phyloP scores from a whole-genome alignment of 2,113 vertebrate genomes.

The Crotalus helleri region DNA sequence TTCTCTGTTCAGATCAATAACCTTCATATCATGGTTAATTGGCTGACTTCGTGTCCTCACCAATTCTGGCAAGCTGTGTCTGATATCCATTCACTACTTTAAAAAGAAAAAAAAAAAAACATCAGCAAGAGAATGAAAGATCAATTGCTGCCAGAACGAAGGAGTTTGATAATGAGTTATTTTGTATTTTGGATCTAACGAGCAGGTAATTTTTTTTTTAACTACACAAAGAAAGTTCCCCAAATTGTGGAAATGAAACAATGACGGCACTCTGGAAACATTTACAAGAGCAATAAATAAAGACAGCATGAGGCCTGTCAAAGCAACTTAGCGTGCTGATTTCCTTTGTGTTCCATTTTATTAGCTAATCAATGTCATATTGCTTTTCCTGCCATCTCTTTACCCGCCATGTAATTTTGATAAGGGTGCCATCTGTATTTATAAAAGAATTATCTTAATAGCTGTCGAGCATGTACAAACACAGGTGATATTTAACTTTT shows the following conservation, averaged over 20 bases:
- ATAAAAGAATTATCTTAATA: constrained; percentile 80
- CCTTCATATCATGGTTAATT: constrained; percentile 45
- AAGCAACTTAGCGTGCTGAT: constrained; percentile 60
- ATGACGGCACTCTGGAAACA: constrained; percentile 60
- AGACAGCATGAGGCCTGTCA: constrained; percentile 64
- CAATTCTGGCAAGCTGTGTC: constrained; percentile 20
- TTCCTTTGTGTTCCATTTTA: constrained; percentile 66
- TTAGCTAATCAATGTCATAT: constrained; percentile 73
- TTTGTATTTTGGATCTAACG: constrained; percentile 55
- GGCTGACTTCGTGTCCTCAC: constrained; percentile 24
- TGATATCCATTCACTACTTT: constrained; percentile 40
- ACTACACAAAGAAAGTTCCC: constrained; percentile 60
- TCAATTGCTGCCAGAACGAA: constrained; percentile 50
- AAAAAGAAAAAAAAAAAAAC: neutral
- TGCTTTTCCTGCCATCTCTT: constrained; percentile 75
- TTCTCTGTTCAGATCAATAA: constrained; percentile 52
- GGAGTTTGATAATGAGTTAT: constrained; percentile 49
- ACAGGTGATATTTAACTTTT: constrained; percentile 79
- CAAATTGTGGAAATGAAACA: constrained; percentile 52
- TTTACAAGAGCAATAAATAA: constrained; percentile 70
- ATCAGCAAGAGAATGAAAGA: constrained; percentile 21
- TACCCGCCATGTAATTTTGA: constrained; percentile 76
- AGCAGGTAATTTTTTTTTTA: constrained; percentile 50
- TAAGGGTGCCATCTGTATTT: constrained; percentile 81
- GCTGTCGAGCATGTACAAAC: constrained; percentile 76